Evolutionary conservation across 2,888 invertebrate species (phyloP), one percentile per base, ranked within the genome.

Genomic region (Eupithecia pulchellata): DNA sequence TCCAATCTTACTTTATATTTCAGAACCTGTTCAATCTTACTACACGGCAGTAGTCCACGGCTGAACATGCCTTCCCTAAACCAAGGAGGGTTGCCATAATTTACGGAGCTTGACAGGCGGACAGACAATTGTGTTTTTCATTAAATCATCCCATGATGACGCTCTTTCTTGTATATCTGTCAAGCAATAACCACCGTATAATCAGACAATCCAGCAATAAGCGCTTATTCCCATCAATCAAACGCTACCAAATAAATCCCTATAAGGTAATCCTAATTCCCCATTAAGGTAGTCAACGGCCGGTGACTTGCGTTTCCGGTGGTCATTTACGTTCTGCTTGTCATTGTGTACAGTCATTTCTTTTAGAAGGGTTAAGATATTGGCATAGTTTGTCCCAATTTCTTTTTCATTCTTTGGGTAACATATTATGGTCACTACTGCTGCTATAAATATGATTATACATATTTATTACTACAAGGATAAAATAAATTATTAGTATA

Each of bases 231-330:
- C 66, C 69, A 73, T 73, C 67, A 73, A 73, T 73, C 73, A 67
- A 52, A 55, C 39, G 42, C 69, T 42, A 73, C 67, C 63, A 32
- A 69, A 67, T 69, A 68, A 65, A 67, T 67, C 69, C 67, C 60
- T 67, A 65, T 67, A 63, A 61, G 47, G 55, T 72, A 72, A 67
- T 67, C 69, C 69, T 72, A 72, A 72, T 72, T 72, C 72, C 58
- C 72, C 55, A 72, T 72, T 72, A 72, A 67, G 20, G 3, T 42
- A 69, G 73, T 69, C 67, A 73, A 73, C 68, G 72, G 72, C 36
- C 52, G 73, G 70, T 76, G 76, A 75, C 76, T 73, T 62, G 67
- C 67, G 64, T 68, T 72, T 75, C 62, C 70, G 47, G 64, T 67
- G 75, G 74, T 69, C 74, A 71, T 65, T 47, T 60, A 58, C 66